phyloP scores from a whole-genome alignment of 1,140 invertebrate species.

The Neotoxoptera formosana region DNA sequence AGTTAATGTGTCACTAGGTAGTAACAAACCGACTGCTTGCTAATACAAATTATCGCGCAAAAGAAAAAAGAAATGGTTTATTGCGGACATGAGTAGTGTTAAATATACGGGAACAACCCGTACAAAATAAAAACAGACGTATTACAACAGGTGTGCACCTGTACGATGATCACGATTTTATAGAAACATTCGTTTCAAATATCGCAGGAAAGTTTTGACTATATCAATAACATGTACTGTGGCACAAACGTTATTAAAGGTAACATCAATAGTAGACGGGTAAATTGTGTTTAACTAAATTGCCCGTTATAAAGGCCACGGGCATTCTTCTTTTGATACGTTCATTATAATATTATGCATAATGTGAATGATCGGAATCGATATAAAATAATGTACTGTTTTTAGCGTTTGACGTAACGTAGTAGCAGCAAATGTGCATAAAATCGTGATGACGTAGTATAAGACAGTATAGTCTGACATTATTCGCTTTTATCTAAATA shows the following conservation, averaged over 20 bases:
- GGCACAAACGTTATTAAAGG: background rate
- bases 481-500: background rate
- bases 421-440: too few relatives aligned
- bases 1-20: background rate
- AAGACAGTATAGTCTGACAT: background rate
- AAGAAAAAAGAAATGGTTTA: background rate
- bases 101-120: background rate
- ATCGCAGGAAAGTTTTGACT: background rate
- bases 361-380: too few relatives aligned
- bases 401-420: too few relatives aligned
- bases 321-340: background rate
- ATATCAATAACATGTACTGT: background rate
- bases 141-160: background rate
- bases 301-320: too few relatives aligned
- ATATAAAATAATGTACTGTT: too few relatives aligned
- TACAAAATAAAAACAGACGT: background rate
- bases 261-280: background rate
- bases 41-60: too few relatives aligned
- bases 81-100: background rate
- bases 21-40: too few relatives aligned
- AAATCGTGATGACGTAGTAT: too few relatives aligned
- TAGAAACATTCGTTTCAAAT: background rate
- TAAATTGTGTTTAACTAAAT: background rate
- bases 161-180: background rate
- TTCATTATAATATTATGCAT: background rate